These are phyloP conservation scores for Buathra laborator DNA, from an alignment of 2,888 invertebrate species.

Conservation along the genomic window DNA sequence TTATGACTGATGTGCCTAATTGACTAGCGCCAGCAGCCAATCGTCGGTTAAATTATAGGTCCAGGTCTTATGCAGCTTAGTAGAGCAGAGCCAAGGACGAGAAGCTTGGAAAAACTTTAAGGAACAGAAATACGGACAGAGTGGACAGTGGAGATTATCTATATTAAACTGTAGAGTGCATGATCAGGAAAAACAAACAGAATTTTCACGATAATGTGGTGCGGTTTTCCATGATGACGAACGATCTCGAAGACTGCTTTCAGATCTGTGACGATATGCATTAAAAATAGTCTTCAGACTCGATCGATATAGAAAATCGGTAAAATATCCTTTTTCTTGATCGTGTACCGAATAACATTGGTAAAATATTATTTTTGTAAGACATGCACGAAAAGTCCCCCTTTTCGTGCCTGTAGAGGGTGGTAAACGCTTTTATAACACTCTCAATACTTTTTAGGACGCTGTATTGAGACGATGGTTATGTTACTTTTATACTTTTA, in stretches of 20 bases:
- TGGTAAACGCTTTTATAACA: no score
- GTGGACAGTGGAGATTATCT: constrained; percentile 45
- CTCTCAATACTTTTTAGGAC: no score
- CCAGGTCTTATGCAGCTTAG: constrained; percentile 57
- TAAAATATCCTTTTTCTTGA: no score
- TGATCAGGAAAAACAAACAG: constrained; percentile 59
- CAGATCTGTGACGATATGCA: not conserved
- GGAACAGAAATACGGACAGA: constrained; percentile 37
- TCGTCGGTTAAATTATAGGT: constrained; percentile 77
- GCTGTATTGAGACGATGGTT: no score
- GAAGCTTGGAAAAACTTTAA: constrained; percentile 33
- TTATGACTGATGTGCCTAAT: constrained; percentile 71
- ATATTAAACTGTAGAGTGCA: constrained; percentile 59
- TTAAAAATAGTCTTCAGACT: no score
- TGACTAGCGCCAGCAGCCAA: constrained; percentile 76
- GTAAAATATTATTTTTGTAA: no score
- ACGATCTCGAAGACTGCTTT: not conserved
- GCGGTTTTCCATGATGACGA: constrained; percentile 9
- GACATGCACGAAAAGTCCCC: no score
- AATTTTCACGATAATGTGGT: constrained; percentile 32
- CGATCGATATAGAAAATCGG: no score
- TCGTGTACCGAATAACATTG: no score
- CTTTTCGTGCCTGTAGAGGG: no score
- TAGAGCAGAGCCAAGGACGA: constrained; percentile 38
- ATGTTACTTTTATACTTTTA: no score